Evolutionary conservation across 1,140 invertebrate species (phyloP).

Genomic region (Portunus trituberculatus): DNA sequence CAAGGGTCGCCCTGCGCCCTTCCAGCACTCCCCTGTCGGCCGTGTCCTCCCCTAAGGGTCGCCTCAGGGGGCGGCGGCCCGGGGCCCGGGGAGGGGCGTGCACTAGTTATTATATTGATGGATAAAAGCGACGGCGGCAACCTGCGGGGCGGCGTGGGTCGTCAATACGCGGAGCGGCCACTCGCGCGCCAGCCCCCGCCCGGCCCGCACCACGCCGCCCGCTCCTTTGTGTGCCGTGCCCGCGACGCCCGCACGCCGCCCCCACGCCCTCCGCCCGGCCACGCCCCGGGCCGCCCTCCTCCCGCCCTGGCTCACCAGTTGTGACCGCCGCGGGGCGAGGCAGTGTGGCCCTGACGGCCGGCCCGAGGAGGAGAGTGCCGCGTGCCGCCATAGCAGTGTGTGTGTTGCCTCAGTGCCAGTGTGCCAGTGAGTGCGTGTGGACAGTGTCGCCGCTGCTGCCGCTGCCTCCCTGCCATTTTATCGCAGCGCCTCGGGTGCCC

Average conservation of each 20-base stretch:
- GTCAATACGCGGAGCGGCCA: constrained; percentile 7
- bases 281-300: background rate
- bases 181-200: background rate
- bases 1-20: background rate
- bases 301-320: background rate
- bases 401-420: background rate
- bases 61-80: background rate
- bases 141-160: constrained; percentile 2
- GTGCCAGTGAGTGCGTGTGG: background rate
- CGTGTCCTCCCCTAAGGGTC: background rate
- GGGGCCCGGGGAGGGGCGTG: background rate
- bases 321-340: background rate
- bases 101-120: background rate
- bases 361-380: background rate
- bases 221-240: background rate
- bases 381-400: constrained; percentile 5
- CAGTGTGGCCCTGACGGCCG: background rate
- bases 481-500: background rate
- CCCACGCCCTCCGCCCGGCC: background rate
- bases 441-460: background rate
- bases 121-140: background rate
- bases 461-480: too few relatives aligned
- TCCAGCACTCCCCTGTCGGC: background rate
- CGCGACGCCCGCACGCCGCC: background rate
- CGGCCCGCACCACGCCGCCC: background rate